phyloP scores from a whole-genome alignment of 1,140 invertebrate genomes.

The Zaprionus inermis region DNA sequence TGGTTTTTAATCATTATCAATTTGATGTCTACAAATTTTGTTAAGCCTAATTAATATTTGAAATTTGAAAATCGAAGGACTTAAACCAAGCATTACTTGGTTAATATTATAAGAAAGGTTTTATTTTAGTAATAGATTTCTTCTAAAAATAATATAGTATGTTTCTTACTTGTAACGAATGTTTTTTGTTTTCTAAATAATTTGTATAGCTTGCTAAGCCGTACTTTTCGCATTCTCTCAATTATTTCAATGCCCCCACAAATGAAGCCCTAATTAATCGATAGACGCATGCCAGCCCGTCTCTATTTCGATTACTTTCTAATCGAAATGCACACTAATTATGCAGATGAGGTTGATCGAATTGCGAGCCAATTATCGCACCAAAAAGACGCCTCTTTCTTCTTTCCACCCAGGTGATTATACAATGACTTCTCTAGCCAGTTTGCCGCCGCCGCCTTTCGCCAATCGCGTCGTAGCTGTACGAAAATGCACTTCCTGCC shows the following conservation, averaged over 20 bases:
- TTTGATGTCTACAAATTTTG: no score
- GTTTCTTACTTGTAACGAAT: background rate
- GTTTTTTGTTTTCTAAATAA: background rate
- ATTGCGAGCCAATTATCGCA: background rate
- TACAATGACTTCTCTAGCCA: conserved; percentile 4
- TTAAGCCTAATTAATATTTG: no score
- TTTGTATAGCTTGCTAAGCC: background rate
- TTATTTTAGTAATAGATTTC: background rate
- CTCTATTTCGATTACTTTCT: background rate
- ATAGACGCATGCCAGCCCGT: background rate
- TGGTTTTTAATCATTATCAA: no score
- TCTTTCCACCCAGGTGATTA: background rate
- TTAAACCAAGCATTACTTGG: no score
- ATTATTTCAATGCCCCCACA: background rate
- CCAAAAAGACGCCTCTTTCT: background rate
- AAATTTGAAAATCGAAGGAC: no score
- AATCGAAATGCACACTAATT: conserved; percentile 7
- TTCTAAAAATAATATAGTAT: background rate
- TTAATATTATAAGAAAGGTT: no score
- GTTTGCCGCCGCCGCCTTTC: conserved; percentile 20
- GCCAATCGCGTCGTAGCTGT: conserved; percentile 11
- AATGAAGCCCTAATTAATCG: background rate
- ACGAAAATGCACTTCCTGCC: conserved; percentile 44
- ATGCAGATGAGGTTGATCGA: conserved; percentile 1
- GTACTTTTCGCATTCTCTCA: background rate